A percentile compares a stretch with the other conserved stretches of the same genome.
These are phyloP conservation scores for Tetraneura akinire DNA, from an alignment of 1,140 invertebrate genomes.

Conservation along the genomic window DNA sequence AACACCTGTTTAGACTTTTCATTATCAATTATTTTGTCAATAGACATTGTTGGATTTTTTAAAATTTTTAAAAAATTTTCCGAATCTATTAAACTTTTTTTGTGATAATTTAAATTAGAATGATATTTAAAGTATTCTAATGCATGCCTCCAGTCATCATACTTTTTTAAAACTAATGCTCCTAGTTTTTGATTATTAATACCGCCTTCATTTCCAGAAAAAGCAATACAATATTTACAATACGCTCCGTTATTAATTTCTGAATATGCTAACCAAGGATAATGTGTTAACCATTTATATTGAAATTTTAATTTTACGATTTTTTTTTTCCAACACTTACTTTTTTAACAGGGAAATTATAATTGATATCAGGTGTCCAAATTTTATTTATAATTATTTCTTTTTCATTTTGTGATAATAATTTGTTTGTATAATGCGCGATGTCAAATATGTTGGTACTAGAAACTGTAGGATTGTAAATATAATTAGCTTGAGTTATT, in stretches of 20 bases:
- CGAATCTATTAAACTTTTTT: background rate
- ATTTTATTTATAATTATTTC: background rate
- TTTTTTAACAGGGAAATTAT: background rate
- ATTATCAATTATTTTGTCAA: no score
- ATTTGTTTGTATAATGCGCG: background rate
- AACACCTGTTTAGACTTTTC: no score
- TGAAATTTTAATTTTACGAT: background rate
- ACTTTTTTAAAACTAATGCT: background rate
- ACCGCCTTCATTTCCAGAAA: background rate
- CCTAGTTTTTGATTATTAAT: background rate
- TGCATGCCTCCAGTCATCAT: conserved; percentile 3
- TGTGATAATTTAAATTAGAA: background rate
- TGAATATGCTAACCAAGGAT: background rate
- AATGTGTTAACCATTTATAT: no score
- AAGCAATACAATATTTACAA: conserved; percentile 11
- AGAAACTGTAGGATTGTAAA: no score
- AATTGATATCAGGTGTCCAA: background rate
- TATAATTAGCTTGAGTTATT: no score
- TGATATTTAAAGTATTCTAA: background rate
- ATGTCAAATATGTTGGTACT: background rate
- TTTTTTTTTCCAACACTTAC: background rate
- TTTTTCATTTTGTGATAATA: conserved; percentile 4
- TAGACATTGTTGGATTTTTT: background rate
- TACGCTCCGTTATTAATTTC: background rate
- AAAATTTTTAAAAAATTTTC: background rate